Evolutionary conservation across 2,888 invertebrate genomes (phyloP), one percentile per base, ranked within the genome.

Genomic region (Loripinus fragilis): DNA sequence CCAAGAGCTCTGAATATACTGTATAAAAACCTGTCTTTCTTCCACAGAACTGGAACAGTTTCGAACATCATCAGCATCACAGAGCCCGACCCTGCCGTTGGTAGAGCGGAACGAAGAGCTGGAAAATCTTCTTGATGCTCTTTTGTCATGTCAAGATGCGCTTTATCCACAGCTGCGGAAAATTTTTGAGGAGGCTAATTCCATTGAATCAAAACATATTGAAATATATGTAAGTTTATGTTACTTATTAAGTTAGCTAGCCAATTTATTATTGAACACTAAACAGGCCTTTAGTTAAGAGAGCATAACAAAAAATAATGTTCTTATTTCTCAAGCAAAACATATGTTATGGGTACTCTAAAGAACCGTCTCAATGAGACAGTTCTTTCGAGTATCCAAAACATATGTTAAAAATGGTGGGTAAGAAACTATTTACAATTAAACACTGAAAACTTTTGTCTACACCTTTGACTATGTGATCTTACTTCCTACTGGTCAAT

Each of bases 141-240:
- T 87, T 7, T 69, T 85, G 1, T 79, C 80, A 12, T 85, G 83
- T n/a, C 87, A 87, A 66, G 84, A 86, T 5, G 80, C 78, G 2
- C 78, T 87, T 2, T 87, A 86, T 72, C 87, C 87, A 17, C 74
- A 79, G 35, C 73, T 87, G 50, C 83, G 78, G 55, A 87, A 85
- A 60, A 78, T 82, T 50, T 60, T 33, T 33, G 60, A 28, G 2
- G 78, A 79, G 60, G 73, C 80, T 45, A 71, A 76, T 5, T 73
- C 66, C 23, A 33, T 72, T 17, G 74, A 84, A 12, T 76, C 74
- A n/a, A 45, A 76, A 7, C 83, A 83, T 30, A 67, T 71, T 30
- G 80, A 85, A 75, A 80, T 77, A 55, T 78, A 72, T 71, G 86
- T 86, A 83, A 78, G 79, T 77, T 25, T 17, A 25, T 45, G 10